These are phyloP conservation scores for Drosophila cyrtoloma DNA, from an alignment of 2,888 invertebrate species.

Conservation along the genomic window DNA sequence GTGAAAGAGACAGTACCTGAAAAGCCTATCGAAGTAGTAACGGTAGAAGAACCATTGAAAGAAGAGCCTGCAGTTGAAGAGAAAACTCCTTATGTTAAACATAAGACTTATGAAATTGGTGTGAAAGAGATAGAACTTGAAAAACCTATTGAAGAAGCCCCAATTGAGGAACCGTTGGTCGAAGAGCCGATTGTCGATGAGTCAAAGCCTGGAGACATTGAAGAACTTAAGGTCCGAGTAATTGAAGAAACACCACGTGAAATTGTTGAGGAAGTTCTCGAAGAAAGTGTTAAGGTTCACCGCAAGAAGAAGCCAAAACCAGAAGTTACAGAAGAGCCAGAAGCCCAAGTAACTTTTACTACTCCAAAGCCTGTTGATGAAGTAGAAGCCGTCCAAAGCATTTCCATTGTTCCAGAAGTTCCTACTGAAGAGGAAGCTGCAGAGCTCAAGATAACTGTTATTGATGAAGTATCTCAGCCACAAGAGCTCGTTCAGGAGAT, in stretches of 20 bases:
- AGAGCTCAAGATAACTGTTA: slow-evolving; percentile 75
- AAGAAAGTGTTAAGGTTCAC: slow-evolving; percentile 65
- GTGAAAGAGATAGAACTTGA: slow-evolving; percentile 67
- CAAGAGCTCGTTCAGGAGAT: slow-evolving; percentile 70
- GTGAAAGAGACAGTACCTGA: slow-evolving; percentile 69
- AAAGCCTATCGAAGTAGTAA: slow-evolving; percentile 51
- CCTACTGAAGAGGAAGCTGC: slow-evolving; percentile 78
- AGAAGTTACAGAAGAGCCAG: slow-evolving; percentile 66
- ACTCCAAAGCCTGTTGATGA: slow-evolving; percentile 69
- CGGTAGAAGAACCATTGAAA: slow-evolving; percentile 46
- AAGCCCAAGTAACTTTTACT: slow-evolving; percentile 60
- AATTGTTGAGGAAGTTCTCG: slow-evolving; percentile 65
- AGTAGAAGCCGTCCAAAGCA: slow-evolving; percentile 73
- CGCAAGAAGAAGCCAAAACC: slow-evolving; percentile 81
- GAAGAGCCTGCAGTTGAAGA: slow-evolving; percentile 41
- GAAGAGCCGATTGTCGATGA: slow-evolving; percentile 51
- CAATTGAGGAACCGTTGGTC: slow-evolving; percentile 45
- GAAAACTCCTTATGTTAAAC: slow-evolving; percentile 46
- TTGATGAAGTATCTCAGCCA: slow-evolving; percentile 67
- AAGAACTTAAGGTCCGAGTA: slow-evolving; percentile 75
- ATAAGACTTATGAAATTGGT: slow-evolving; percentile 73
- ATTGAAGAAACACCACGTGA: slow-evolving; percentile 76
- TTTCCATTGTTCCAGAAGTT: slow-evolving; percentile 77
- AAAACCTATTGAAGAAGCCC: slow-evolving; percentile 51
- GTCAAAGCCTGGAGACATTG: slow-evolving; percentile 50